phyloP scores from a whole-genome alignment of 2,797 vertebrate species.

The Rhodeus uyekii region DNA sequence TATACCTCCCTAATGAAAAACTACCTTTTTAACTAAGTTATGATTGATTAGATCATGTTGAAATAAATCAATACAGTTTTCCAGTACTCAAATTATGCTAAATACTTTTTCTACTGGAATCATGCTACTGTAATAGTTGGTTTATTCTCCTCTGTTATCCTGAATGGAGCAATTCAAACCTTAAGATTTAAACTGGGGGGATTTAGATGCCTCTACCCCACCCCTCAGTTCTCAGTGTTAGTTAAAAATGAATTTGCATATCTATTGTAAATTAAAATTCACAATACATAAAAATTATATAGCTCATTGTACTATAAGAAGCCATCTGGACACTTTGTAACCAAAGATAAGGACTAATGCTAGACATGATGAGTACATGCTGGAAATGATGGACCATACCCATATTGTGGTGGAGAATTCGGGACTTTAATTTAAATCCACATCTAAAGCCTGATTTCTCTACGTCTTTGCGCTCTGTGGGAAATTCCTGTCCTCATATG shows the following conservation, averaged over 20 bases:
- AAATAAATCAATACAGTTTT: constrained; percentile 20
- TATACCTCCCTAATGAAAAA: not conserved
- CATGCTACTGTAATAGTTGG: not conserved
- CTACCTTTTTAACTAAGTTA: not conserved
- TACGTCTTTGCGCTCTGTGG: constrained; percentile 48
- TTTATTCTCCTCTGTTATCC: not conserved
- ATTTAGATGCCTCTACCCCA: constrained; percentile 1
- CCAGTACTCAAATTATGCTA: not conserved
- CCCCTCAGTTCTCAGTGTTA: not conserved
- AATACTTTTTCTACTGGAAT: not conserved
- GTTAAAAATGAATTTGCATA: constrained; percentile 30
- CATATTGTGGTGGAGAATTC: constrained; percentile 43
- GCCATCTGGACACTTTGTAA: constrained; percentile 38
- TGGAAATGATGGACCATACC: constrained; percentile 39
- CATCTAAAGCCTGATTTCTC: constrained; percentile 36
- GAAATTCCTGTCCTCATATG: constrained; percentile 67
- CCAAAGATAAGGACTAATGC: constrained; percentile 17
- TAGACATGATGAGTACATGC: constrained; percentile 15
- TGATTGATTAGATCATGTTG: constrained; percentile 31
- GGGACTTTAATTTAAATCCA: constrained; percentile 52
- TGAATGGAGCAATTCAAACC: not conserved
- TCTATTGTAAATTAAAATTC: constrained; percentile 40
- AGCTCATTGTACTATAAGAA: not conserved
- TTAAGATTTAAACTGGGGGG: not conserved
- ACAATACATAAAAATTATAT: too few species aligned